Conservation (phyloP, 2,888 invertebrate species). For the Apodemia duryi region DNA sequence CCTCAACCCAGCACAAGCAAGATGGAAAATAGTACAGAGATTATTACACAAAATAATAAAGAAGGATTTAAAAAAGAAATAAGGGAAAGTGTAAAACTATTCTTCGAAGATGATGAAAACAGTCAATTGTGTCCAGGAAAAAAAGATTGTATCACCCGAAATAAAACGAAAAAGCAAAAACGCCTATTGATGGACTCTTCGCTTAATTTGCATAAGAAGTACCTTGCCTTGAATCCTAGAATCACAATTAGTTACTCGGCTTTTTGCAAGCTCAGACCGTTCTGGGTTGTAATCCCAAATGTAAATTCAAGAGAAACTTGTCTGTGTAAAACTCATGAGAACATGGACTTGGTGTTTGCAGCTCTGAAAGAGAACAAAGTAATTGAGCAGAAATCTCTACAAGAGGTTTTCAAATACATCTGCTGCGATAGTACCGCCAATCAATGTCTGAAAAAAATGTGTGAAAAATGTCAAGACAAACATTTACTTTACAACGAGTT, state of each 20-base stretch:
- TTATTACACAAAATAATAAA: neutral
- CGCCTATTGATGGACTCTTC: neutral
- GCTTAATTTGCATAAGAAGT: constrained; percentile 1
- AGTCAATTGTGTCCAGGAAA: neutral
- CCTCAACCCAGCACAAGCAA: constrained; percentile 1
- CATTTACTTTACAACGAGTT: constrained; percentile 3
- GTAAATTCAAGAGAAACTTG: constrained; percentile 4
- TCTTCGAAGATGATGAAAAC: neutral
- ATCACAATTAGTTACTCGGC: neutral
- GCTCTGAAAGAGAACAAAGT: too few relatives aligned
- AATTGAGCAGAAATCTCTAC: too few relatives aligned
- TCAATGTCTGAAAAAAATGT: constrained; percentile 5
- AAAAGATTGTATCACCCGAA: constrained; percentile 2
- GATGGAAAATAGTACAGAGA: neutral
- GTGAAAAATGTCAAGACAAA: constrained; percentile 4
- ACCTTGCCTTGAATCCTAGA: neutral
- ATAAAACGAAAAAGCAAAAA: constrained; percentile 1
- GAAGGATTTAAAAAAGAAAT: neutral
- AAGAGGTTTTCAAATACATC: neutral
- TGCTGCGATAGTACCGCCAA: constrained; percentile 5
- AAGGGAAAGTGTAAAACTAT: neutral
- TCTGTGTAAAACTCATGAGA: constrained; percentile 1
- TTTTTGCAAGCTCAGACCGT: constrained; percentile 1
- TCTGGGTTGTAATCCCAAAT: neutral
- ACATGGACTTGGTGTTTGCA: too few relatives aligned